Evolutionary conservation across 2,888 invertebrate species (phyloP), one percentile per base, ranked within the genome.

Genomic region (Philhelius pedissequus): DNA sequence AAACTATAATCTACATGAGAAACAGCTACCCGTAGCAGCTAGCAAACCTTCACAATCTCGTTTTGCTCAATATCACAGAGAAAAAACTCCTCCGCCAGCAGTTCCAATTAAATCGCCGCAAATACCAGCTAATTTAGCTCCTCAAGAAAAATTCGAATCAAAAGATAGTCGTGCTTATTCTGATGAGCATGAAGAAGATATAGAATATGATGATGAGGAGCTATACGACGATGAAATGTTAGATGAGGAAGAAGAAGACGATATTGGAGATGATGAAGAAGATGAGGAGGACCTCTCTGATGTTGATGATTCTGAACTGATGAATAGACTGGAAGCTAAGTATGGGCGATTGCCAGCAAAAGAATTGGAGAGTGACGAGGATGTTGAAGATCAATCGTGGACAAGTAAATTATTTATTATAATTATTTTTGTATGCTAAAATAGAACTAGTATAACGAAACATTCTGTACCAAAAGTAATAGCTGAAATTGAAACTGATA

Each of bases 321-420:
- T 96, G 87, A 94, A 92, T 88, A 93, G 95, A 86, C 91, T 96
- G 74, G 95, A 95, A 89, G 94, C 94, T 27, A 95, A 95, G 92
- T 96, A 96, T 89, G 95, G 95, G 64, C 94, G 94, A 86, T 90
- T 95, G 69, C 94, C 94, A 11, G 93, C 89, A 88, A 93, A 89
- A 89, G 92, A 92, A 88, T 91, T 93, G 90, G 94, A 94, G 75
- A 92, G 90, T 80, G 89, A 91, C 86, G 90, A 92, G 86, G 90
- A 92, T 88, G 89, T 90, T 9, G 89, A 91, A 86, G 90, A 91
- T 87, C 90, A 89, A 69, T 87, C 90, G 86, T 92, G 92, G 92
- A 92, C 91, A 92, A 91, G 92, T 92, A 92, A 91, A 58, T 76
- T 52, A 27, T 43, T 45, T 48, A 13, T 18, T 62, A 32, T 32